phyloP scores from a whole-genome alignment of 1,140 invertebrate species.

The Plutomurus gul region DNA sequence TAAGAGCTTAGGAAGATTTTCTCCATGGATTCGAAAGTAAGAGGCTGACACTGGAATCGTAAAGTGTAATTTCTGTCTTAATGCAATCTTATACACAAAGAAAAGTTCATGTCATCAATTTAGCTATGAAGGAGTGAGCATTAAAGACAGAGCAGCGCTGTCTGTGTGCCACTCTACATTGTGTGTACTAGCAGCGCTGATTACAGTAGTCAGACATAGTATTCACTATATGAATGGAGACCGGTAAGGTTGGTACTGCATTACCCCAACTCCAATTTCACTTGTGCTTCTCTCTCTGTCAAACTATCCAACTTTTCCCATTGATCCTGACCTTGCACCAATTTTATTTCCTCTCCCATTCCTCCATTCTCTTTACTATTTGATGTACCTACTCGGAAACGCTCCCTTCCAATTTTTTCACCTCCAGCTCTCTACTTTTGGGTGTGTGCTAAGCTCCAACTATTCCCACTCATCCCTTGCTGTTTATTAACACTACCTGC shows the following conservation, averaged over 20 bases:
- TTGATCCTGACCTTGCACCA: conserved; percentile 31
- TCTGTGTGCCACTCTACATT: too few relatives aligned
- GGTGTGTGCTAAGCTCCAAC: conserved; percentile 7
- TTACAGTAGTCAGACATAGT: too few relatives aligned
- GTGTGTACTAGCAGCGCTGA: too few relatives aligned
- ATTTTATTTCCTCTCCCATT: background rate
- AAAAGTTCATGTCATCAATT: conserved; percentile 8
- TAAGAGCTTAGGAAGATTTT: background rate
- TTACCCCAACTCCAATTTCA: too few relatives aligned
- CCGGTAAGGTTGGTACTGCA: too few relatives aligned
- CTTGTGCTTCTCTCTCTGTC: too few relatives aligned
- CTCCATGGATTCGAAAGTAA: background rate
- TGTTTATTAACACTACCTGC: conserved; percentile 6
- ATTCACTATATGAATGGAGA: too few relatives aligned
- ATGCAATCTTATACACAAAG: background rate
- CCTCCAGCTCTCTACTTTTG: background rate
- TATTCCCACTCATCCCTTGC: conserved; percentile 4
- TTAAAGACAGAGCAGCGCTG: too few relatives aligned
- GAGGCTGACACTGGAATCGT: background rate
- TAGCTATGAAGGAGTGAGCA: too few relatives aligned
- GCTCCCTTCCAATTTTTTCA: background rate
- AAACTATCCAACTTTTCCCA: conserved; percentile 26
- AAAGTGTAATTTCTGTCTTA: background rate
- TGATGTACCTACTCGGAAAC: background rate
- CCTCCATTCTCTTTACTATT: background rate